These are phyloP conservation scores for Pimpla rufipes DNA, from an alignment of 2,888 invertebrate species.

Conservation along the genomic window DNA sequence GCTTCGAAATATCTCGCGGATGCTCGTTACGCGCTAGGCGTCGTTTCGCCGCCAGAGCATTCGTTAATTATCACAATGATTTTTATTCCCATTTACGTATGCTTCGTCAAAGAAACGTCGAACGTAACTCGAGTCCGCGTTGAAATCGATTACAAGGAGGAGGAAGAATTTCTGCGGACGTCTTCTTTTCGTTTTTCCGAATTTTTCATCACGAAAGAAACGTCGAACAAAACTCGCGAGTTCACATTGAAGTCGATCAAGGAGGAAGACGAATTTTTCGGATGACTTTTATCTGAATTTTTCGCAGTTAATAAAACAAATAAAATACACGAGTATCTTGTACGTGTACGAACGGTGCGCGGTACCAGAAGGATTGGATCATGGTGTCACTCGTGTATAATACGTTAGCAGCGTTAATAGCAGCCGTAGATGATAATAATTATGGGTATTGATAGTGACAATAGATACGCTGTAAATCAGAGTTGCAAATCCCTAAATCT, in stretches of 20 bases:
- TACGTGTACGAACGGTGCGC: conserved; percentile 25
- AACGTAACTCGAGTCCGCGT: conserved; percentile 17
- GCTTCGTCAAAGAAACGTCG: conserved; percentile 25
- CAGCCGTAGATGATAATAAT: conserved; percentile 54
- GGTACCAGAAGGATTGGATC: conserved; percentile 44
- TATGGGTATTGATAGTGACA: conserved; percentile 55
- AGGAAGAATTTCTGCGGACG: no score
- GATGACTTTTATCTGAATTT: conserved; percentile 55
- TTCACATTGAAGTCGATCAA: conserved; percentile 35
- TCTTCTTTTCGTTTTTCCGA: no score
- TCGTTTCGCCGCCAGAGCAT: conserved; percentile 60
- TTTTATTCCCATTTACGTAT: conserved; percentile 50
- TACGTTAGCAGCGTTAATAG: conserved; percentile 43
- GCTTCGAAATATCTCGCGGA: conserved; percentile 60
- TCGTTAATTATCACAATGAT: conserved; percentile 71
- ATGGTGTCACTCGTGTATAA: conserved; percentile 37
- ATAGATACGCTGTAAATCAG: conserved; percentile 59
- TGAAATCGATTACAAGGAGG: no score
- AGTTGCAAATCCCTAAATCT: no score
- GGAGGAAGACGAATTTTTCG: conserved; percentile 55
- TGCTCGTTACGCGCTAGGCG: conserved; percentile 39
- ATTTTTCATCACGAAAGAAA: conserved; percentile 31
- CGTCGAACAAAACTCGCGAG: conserved; percentile 10
- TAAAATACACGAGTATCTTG: conserved; percentile 17
- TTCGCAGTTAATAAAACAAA: no score